Base-by-base conservation (phyloP, 2,888 invertebrate genomes). In the Acanthopleura granulata region DNA sequence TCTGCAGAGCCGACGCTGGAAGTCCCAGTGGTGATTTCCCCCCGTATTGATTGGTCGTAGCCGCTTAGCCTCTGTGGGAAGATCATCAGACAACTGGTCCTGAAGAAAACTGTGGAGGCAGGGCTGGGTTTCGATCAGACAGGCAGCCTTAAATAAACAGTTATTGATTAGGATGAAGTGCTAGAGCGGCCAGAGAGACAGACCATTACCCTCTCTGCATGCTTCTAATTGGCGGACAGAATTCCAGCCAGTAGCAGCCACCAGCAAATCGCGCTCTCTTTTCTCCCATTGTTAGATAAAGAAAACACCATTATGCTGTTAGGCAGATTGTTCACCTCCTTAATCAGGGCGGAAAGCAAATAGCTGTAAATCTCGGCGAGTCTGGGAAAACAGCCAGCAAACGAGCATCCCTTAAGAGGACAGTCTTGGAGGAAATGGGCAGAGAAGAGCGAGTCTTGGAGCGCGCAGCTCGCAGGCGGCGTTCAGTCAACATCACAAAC, bases 141-240 rank as follows among this genome's bases (percentile, higher is more conserved):
- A 27, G 22, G 15, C 66, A 22, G 66, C 66, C 22, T 57, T 66
- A 22, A 66, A 27, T 27, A 66, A 66, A 66, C 66, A 66, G 66
- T 66, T 66, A 66, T 66, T 66, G 66, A 66, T 66, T 66, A 66
- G 18, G 66, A 66, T 66, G 66, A 16, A 66, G 66, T 66, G 29
- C 15, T 22, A 14, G 18, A 3, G 9, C 25, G 66, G 66, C 6
- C 4, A 66, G 22, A 66, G 66, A 16, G 27, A 66, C 22, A 66
- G 25, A 16, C 66, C 66, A 27, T 66, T 66, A 66, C 22, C 9
- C 29, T 27, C 25, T 22, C 66, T 27, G 29, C 29, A 25, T 27
- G 25, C 22, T 27, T 66, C 66, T 66, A 66, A 66, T 66, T 66
- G 66, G 66, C 22, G 25, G 66, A 27, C 3, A 6, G 66, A 25